These are phyloP conservation scores for Plagodis dolabraria DNA, from an alignment of 2,888 invertebrate genomes.

Conservation along the genomic window DNA sequence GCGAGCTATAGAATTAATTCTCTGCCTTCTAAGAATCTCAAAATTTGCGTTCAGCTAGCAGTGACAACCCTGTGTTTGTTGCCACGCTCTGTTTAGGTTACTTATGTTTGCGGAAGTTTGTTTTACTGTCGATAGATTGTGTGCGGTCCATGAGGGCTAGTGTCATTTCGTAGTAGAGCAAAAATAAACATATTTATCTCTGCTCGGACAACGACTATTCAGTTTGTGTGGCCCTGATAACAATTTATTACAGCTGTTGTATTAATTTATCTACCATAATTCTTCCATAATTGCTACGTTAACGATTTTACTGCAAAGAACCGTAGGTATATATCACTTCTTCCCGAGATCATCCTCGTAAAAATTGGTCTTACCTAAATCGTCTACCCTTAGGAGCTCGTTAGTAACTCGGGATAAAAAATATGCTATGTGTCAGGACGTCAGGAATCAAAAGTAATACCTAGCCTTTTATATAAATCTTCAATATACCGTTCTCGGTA, in stretches of 20 bases:
- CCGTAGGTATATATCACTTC: too few relatives aligned
- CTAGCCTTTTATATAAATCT: too few relatives aligned
- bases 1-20: too few relatives aligned
- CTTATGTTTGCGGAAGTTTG: constrained; percentile 39
- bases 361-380: too few relatives aligned
- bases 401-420: too few relatives aligned
- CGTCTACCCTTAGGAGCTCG: too few relatives aligned
- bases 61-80: constrained; percentile 13
- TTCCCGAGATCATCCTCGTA: too few relatives aligned
- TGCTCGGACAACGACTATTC: neutral
- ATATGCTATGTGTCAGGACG: too few relatives aligned
- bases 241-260: constrained; percentile 6
- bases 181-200: constrained; percentile 15
- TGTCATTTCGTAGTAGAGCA: constrained; percentile 18
- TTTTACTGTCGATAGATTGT: constrained; percentile 31
- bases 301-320: neutral
- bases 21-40: too few relatives aligned
- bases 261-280: neutral
- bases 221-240: constrained; percentile 3
- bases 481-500: too few relatives aligned
- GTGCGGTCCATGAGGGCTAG: constrained; percentile 33
- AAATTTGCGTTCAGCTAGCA: neutral
- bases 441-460: too few relatives aligned
- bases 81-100: constrained; percentile 34
- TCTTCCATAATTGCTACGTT: neutral